Percentiles rank a stretch among this genome's conserved stretches.
These are phyloP conservation scores for Agrotis segetum DNA, from an alignment of 2,888 invertebrate genomes.

Conservation along the genomic window DNA sequence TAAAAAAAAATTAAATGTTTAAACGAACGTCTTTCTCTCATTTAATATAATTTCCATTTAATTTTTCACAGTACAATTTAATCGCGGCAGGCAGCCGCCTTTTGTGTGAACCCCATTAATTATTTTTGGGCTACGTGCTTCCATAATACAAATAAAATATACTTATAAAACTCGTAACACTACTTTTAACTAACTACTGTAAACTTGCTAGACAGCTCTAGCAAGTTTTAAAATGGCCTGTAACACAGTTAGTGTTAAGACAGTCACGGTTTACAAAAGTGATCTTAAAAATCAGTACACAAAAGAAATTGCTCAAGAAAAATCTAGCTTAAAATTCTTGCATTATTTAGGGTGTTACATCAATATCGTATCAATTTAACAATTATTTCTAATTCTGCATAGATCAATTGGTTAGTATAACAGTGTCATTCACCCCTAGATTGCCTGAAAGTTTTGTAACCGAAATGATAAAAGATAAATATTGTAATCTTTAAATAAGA, in stretches of 20 bases:
- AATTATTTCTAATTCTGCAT: conserved; percentile 21
- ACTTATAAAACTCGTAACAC: too few relatives aligned
- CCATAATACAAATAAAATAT: too few relatives aligned
- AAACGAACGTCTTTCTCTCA: too few relatives aligned
- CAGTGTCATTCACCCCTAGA: conserved; percentile 27
- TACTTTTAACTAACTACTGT: too few relatives aligned
- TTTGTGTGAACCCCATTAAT: too few relatives aligned
- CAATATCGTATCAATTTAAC: conserved; percentile 10
- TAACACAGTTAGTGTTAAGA: neutral
- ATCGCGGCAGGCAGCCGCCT: too few relatives aligned
- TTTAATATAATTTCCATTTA: too few relatives aligned
- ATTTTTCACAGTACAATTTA: too few relatives aligned
- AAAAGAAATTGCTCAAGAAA: neutral
- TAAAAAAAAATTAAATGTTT: too few relatives aligned
- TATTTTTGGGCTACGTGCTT: too few relatives aligned
- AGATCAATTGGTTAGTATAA: conserved; percentile 12
- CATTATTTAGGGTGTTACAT: conserved; percentile 30
- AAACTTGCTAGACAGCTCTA: too few relatives aligned
- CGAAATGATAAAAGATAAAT: conserved; percentile 12
- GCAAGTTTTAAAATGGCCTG: neutral
- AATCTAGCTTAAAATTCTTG: neutral
- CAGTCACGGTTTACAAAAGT: too few relatives aligned
- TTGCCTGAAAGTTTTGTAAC: conserved; percentile 29
- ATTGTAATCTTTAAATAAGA: conserved; percentile 20
- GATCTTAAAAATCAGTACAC: neutral